A percentile compares a stretch with the other conserved stretches of the same genome.
phyloP scores from a whole-genome alignment of 2,888 invertebrate species.

The Agonopterix arenella region DNA sequence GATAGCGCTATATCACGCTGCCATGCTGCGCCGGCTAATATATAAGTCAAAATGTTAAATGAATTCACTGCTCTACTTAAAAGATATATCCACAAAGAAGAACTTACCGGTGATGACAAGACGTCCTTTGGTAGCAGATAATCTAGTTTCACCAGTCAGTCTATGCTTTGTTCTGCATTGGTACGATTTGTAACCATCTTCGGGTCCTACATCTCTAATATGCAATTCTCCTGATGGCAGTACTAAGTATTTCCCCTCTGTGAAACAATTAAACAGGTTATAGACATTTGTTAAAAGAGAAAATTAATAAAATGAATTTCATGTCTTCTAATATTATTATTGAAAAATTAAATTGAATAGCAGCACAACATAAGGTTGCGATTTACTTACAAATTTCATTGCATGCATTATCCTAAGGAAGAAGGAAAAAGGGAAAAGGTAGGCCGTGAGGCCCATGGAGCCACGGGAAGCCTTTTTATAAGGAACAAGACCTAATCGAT shows the following conservation, averaged over 20 bases:
- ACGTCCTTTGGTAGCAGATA: slow-evolving; percentile 95
- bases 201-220: slow-evolving; percentile 95
- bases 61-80: slow-evolving; percentile 20
- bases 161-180: slow-evolving; percentile 96
- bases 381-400: slow-evolving; percentile 64
- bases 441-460: slow-evolving; percentile 79
- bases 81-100: too few relatives aligned
- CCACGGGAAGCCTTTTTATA: slow-evolving; percentile 42
- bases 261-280: slow-evolving; percentile 19
- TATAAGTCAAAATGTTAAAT: not conserved
- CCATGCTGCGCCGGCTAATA: too few relatives aligned
- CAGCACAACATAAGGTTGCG: slow-evolving; percentile 55
- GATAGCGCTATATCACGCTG: too few relatives aligned
- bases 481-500: slow-evolving; percentile 42
- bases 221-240: slow-evolving; percentile 96
- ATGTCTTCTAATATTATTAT: slow-evolving; percentile 1
- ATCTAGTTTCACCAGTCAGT: slow-evolving; percentile 93
- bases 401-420: slow-evolving; percentile 74
- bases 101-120: slow-evolving; percentile 95
- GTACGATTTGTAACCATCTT: slow-evolving; percentile 95
- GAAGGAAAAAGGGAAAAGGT: slow-evolving; percentile 69
- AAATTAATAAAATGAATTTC: not conserved
- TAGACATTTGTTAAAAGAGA: slow-evolving; percentile 5
- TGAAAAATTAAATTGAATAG: slow-evolving; percentile 3
- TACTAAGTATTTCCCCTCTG: slow-evolving; percentile 97